These are phyloP conservation scores for Erebia aethiops DNA, from an alignment of 2,888 invertebrate genomes.

Conservation along the genomic window DNA sequence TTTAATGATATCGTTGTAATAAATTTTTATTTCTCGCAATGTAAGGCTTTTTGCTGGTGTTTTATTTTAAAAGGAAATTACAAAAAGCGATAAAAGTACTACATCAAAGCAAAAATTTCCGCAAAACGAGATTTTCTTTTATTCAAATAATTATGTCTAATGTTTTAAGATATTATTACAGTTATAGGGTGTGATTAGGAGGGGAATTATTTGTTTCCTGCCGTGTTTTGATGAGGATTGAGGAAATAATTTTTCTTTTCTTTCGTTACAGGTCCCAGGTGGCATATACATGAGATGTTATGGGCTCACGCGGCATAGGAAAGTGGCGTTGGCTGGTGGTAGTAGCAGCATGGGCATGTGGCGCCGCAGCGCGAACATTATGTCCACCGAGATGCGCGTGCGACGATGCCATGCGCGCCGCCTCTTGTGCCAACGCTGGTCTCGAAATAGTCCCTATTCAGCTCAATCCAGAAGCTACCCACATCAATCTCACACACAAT, in stretches of 20 bases:
- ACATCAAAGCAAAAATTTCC: constrained; percentile 7
- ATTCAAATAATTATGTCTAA: constrained; percentile 13
- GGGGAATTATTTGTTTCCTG: not conserved
- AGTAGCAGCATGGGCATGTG: constrained; percentile 81
- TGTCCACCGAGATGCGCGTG: constrained; percentile 93
- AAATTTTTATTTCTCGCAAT: constrained; percentile 15
- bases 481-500: constrained; percentile 93
- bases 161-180: not conserved
- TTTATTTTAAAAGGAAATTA: constrained; percentile 25
- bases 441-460: constrained; percentile 94
- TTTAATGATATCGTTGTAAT: constrained; percentile 19
- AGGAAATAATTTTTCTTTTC: constrained; percentile 38
- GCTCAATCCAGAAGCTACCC: constrained; percentile 92
- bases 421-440: constrained; percentile 89
- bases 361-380: constrained; percentile 82
- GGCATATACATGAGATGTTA: constrained; percentile 80
- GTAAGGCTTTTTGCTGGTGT: not conserved
- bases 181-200: not conserved
- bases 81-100: constrained; percentile 3
- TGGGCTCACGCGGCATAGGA: constrained; percentile 77
- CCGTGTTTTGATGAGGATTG: not conserved
- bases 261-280: constrained; percentile 67
- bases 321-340: constrained; percentile 80
- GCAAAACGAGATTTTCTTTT: constrained; percentile 19
- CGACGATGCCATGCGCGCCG: constrained; percentile 89